phyloP scores from a whole-genome alignment of 2,797 vertebrate species.

The Lepilemur ruficaudatus region DNA sequence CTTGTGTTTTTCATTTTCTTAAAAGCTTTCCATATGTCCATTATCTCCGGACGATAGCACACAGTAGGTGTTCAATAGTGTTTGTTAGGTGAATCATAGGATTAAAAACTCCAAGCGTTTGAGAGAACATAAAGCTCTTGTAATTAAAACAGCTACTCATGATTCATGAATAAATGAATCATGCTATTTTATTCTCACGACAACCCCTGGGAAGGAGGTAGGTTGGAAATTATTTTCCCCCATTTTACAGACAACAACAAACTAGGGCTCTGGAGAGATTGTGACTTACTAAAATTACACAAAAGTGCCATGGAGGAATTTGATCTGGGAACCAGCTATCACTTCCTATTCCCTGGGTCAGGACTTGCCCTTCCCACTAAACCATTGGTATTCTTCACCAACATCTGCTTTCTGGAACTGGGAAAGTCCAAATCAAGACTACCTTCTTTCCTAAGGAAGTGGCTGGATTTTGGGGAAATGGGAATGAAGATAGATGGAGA shows the following conservation, averaged over 20 bases:
- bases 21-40: conserved; percentile 29
- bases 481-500: background rate
- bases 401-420: background rate
- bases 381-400: background rate
- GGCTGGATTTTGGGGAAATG: background rate
- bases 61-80: conserved; percentile 65
- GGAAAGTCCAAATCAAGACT: background rate
- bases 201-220: conserved; percentile 35
- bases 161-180: conserved; percentile 71
- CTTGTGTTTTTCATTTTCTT: conserved; percentile 21
- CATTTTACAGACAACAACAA: conserved; percentile 58
- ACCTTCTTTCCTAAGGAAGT: conserved; percentile 20
- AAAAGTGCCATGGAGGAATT: background rate
- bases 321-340: background rate
- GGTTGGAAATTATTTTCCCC: conserved; percentile 41
- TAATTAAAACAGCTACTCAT: conserved; percentile 60
- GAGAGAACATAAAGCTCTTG: conserved; percentile 40
- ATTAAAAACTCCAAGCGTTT: conserved; percentile 49
- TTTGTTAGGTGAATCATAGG: conserved; percentile 46
- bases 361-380: background rate
- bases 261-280: conserved; percentile 18
- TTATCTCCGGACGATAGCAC: conserved; percentile 40
- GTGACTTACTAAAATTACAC: conserved; percentile 27
- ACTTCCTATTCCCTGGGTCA: background rate
- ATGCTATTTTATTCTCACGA: conserved; percentile 59